Percentiles rank a stretch among this genome's conserved stretches.
These are phyloP conservation scores for Lipophrys pholis DNA, from an alignment of 2,113 vertebrate genomes.

Conservation along the genomic window DNA sequence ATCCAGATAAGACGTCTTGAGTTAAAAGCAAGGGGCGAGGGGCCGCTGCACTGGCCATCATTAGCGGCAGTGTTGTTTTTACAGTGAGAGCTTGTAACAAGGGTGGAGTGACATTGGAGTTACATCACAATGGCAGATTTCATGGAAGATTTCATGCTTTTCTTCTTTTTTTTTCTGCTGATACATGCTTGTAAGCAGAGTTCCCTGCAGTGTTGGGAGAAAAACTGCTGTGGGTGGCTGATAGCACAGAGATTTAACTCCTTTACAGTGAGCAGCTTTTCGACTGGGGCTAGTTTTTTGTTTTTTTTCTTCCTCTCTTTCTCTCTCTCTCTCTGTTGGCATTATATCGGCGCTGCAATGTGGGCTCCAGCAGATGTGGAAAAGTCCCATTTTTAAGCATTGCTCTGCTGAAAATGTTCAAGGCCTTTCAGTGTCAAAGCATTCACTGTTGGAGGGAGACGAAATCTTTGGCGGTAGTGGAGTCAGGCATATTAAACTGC, in stretches of 20 bases:
- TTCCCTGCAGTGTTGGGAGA: conserved; percentile 18
- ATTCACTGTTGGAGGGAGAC: conserved; percentile 49
- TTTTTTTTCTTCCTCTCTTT: too few relatives aligned
- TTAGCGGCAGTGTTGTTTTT: conserved; percentile 1
- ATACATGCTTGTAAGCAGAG: conserved; percentile 22
- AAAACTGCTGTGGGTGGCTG: conserved; percentile 51
- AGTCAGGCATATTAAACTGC: conserved; percentile 21
- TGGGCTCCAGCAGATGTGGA: conserved; percentile 50
- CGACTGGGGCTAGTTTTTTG: conserved; percentile 15
- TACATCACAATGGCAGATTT: conserved; percentile 26
- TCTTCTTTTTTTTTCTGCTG: neutral
- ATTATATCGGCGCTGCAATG: conserved; percentile 51
- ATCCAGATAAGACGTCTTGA: conserved; percentile 7
- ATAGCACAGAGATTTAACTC: conserved; percentile 51
- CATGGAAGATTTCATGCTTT: conserved; percentile 8
- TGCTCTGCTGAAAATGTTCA: conserved; percentile 39
- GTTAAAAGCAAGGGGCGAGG: neutral
- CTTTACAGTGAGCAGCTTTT: conserved; percentile 26
- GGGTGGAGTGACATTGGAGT: conserved; percentile 13
- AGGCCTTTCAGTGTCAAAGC: conserved; percentile 56
- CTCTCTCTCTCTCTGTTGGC: conserved; percentile 13
- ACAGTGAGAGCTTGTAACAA: neutral
- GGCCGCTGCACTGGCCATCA: neutral
- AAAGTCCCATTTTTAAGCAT: conserved; percentile 51
- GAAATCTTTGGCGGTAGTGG: conserved; percentile 36